A percentile compares a stretch with the other conserved stretches of the same genome.
Conservation (phyloP, 2,888 invertebrate species). For the Phalera bucephala region DNA sequence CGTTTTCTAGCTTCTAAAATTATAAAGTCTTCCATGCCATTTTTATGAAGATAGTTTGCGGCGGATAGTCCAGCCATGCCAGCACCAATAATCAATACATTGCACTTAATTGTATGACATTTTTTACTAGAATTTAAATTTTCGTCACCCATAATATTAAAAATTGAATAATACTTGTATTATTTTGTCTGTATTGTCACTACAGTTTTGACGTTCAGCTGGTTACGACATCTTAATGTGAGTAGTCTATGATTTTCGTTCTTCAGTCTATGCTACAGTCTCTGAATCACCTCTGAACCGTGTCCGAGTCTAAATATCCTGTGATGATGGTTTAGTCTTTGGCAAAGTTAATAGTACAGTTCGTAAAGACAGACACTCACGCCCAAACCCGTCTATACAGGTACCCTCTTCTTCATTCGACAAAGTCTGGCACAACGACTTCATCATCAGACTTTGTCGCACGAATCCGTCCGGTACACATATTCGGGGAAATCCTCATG, state of each 20-base stretch:
- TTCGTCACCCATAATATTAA: conserved; percentile 79
- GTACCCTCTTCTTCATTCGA: too few species aligned
- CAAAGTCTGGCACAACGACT: too few species aligned
- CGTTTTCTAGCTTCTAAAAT: conserved; percentile 91
- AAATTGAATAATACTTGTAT: conserved; percentile 50
- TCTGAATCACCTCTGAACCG: too few species aligned
- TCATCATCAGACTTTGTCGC: too few species aligned
- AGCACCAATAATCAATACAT: conserved; percentile 92
- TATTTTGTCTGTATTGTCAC: conserved; percentile 51
- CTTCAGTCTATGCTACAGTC: too few species aligned
- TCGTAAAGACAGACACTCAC: too few species aligned
- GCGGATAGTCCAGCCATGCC: conserved; percentile 94
- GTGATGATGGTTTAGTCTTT: too few species aligned
- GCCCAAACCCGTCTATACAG: too few species aligned
- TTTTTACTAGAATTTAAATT: conserved; percentile 76
- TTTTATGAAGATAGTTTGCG: conserved; percentile 91
- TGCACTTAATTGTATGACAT: conserved; percentile 81
- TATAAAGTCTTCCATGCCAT: conserved; percentile 90
- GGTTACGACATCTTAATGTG: conserved; percentile 50
- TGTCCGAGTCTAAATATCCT: too few species aligned
- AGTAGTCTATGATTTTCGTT: conserved; percentile 18
- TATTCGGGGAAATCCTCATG: too few species aligned
- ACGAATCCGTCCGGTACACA: too few species aligned
- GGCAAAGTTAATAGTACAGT: too few species aligned
- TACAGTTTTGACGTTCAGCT: conserved; percentile 69